Evolutionary conservation across 2,888 invertebrate genomes (phyloP).

Genomic region (Lacanobia wlatinum): DNA sequence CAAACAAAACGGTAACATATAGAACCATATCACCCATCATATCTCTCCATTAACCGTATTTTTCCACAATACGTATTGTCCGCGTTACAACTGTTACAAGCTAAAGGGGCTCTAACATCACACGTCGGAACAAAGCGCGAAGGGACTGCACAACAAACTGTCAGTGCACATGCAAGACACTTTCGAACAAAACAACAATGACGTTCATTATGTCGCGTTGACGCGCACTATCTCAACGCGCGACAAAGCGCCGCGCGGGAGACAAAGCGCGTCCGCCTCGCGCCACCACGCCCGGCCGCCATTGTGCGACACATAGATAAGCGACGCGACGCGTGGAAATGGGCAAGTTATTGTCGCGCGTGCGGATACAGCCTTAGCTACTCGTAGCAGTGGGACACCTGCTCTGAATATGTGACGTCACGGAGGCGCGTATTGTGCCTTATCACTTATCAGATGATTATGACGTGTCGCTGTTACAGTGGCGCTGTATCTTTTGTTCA

Average conservation of each 20-base stretch:
- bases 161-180: constrained; percentile 66
- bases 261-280: constrained; percentile 72
- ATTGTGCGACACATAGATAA: constrained; percentile 66
- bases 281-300: constrained; percentile 21
- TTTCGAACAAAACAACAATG: constrained; percentile 64
- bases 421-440: constrained; percentile 50
- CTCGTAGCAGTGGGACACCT: constrained; percentile 22
- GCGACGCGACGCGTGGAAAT: constrained; percentile 67
- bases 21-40: constrained; percentile 10
- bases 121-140: constrained; percentile 40
- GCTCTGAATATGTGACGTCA: constrained; percentile 59
- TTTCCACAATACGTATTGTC: constrained; percentile 40
- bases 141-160: constrained; percentile 59
- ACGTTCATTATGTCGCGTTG: constrained; percentile 68
- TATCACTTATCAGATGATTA: constrained; percentile 61
- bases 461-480: constrained; percentile 42
- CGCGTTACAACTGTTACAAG: constrained; percentile 16
- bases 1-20: constrained; percentile 5
- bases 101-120: constrained; percentile 16
- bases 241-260: constrained; percentile 61
- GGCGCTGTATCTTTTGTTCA: constrained; percentile 28
- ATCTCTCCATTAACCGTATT: constrained; percentile 20
- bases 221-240: constrained; percentile 71
- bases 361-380: constrained; percentile 49
- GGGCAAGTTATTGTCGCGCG: constrained; percentile 64